These are phyloP conservation scores for Equus quagga DNA, from an alignment of 2,113 vertebrate species.

Conservation along the genomic window DNA sequence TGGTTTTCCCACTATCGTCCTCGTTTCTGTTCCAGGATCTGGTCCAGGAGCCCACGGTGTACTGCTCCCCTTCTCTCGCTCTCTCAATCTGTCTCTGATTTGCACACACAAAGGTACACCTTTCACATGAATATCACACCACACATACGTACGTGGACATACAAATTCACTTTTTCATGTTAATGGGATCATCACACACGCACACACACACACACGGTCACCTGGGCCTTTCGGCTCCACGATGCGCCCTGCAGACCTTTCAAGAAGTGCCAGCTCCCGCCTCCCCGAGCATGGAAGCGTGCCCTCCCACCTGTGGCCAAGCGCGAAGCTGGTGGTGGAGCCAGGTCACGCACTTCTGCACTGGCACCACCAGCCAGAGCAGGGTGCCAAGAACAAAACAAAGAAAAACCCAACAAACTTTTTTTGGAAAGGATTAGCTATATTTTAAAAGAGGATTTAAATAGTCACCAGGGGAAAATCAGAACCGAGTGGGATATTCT, in stretches of 20 bases:
- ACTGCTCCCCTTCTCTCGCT: neutral
- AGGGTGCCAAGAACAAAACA: neutral
- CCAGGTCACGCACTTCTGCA: neutral
- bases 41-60: neutral
- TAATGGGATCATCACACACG: neutral
- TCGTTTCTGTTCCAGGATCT: neutral
- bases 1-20: neutral
- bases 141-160: neutral
- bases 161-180: neutral
- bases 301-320: neutral
- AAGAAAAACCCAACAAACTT: neutral
- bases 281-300: neutral
- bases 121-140: neutral
- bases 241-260: neutral
- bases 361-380: neutral
- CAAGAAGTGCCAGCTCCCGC: fast-evolving
- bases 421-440: neutral
- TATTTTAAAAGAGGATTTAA: neutral
- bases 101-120: neutral
- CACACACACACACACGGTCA: neutral
- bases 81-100: neutral
- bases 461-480: neutral
- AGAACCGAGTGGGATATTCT: neutral
- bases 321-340: neutral
- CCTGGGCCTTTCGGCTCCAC: neutral